Percentiles rank a stretch among this genome's conserved stretches.
Conservation (phyloP, 2,113 vertebrate species). For the Orientallactaga bullata region DNA sequence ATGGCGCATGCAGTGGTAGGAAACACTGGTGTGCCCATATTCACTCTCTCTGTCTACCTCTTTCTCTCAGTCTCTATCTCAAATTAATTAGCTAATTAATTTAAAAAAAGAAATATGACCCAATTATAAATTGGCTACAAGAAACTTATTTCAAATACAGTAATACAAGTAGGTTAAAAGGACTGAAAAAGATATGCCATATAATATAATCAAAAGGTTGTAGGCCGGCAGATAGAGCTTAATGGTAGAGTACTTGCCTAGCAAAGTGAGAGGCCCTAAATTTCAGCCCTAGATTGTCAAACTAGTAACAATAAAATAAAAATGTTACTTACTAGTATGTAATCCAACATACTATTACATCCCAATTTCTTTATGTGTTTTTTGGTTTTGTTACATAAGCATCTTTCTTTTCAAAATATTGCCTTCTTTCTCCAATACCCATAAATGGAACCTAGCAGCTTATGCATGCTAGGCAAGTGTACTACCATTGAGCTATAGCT, state of each 20-base stretch:
- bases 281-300: background rate
- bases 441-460: background rate
- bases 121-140: background rate
- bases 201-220: background rate
- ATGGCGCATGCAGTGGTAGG: too few relatives aligned
- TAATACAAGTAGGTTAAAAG: background rate
- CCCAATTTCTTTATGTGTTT: background rate
- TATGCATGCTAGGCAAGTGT: background rate
- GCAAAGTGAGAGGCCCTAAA: background rate
- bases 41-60: too few relatives aligned
- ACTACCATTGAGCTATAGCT: background rate
- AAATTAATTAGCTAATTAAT: too few relatives aligned
- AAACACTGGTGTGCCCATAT: too few relatives aligned
- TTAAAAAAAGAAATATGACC: background rate
- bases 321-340: background rate
- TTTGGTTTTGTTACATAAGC: background rate
- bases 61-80: too few relatives aligned
- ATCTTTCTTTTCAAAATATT: background rate
- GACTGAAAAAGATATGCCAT: background rate
- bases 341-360: background rate
- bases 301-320: background rate
- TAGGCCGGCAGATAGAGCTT: background rate
- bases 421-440: background rate
- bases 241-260: background rate
- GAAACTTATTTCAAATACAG: background rate